Evolutionary conservation across 2,113 vertebrate species (phyloP).

Genomic region (Empidonax alnorum): DNA sequence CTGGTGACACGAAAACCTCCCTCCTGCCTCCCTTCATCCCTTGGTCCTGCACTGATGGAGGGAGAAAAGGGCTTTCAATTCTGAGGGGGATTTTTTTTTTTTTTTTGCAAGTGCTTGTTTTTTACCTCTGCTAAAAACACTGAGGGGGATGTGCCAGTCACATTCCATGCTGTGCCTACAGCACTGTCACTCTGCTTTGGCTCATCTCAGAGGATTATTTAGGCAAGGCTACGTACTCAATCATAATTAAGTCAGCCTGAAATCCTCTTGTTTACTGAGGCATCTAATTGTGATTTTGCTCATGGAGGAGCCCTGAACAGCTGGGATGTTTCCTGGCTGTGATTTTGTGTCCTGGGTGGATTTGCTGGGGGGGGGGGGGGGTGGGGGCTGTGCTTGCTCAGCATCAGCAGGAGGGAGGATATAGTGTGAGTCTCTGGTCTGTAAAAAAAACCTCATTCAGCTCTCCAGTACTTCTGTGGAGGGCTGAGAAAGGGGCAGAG

Average conservation of each 20-base stretch:
- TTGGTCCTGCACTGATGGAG: not conserved
- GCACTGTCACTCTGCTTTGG: not conserved
- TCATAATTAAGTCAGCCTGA: constrained; percentile 40
- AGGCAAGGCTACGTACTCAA: not conserved
- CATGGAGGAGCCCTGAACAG: not conserved
- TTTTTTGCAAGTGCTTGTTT: not conserved
- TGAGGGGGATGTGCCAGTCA: not conserved
- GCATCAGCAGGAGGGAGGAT: not conserved
- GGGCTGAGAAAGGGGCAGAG: not conserved
- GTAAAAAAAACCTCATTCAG: not conserved
- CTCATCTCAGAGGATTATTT: not conserved
- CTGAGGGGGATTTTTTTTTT: not conserved
- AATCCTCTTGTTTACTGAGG: constrained; percentile 46
- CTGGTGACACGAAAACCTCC: not conserved
- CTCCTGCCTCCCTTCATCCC: not conserved
- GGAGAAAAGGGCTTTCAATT: not conserved
- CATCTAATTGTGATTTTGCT: constrained; percentile 22
- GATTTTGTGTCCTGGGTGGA: not conserved
- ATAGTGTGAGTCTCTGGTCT: not conserved
- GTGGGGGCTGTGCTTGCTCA: not conserved
- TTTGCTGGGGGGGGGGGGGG: not conserved
- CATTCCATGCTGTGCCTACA: not conserved
- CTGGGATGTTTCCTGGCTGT: not conserved
- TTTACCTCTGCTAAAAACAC: not conserved
- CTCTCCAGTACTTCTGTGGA: not conserved